Evolutionary conservation across 2,888 invertebrate genomes (phyloP), one percentile per base, ranked within the genome.

Genomic region (Melanophora roralis): DNA sequence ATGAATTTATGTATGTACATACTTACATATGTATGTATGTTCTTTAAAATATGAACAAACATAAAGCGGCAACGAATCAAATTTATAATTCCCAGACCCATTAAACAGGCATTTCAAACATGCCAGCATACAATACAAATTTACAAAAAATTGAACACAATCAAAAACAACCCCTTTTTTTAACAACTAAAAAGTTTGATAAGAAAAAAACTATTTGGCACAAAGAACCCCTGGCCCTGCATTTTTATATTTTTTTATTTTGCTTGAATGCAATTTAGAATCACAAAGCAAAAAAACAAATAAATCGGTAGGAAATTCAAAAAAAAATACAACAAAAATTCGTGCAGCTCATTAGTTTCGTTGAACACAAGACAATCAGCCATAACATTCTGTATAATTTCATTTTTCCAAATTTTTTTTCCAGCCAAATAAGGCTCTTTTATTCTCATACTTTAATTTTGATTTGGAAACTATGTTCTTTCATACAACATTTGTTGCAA

Each of bases 271-370:
- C 32, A 51, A 72, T 43, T 21, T n/a, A 55, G 27, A 27, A 53
- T 12, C 21, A 49, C 60, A 21, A 38, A 55, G 43, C 49, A 47
- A 55, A 21, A 23, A n/a, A n/a, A n/a, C n/a, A n/a, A n/a, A n/a
- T n/a, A 67, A 59, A 40, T 47, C 27, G 27, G n/a, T 19, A 21
- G 36, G 12, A 43, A 60, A 51, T 36, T 72, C 8, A 2, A 45
- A 9, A 27, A 27, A 27, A 27, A 27, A n/a, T n/a, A 14, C 11
- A 43, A 78, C 71, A 74, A 71, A 80, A 83, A 82, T 84, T 84
- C 79, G 83, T 83, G 82, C 82, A 81, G 81, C 82, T 84, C 83
- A 84, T 84, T 83, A 84, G 83, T 81, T 82, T 78, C 78, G 80
- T 75, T 71, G 76, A 75, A 68, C 62, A 72, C 23, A 69, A 76